Percentiles rank a stretch among this genome's conserved stretches.
Conservation (phyloP, 2,888 invertebrate genomes). For the Tethea ocularis region DNA sequence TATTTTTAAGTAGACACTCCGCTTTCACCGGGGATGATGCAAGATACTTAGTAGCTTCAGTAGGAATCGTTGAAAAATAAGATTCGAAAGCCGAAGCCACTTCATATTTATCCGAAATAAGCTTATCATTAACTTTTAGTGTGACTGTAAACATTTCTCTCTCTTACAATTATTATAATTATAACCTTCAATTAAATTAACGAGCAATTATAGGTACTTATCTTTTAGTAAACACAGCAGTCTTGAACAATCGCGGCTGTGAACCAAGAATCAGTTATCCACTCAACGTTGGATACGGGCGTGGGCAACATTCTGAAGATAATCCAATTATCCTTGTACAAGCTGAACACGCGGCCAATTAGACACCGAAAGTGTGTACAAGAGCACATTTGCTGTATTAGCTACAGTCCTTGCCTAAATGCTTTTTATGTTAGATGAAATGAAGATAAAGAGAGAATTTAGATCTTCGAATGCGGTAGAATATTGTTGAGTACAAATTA, state of each 20-base stretch:
- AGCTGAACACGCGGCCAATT: constrained; percentile 54
- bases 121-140: too few relatives aligned
- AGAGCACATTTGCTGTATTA: constrained; percentile 4
- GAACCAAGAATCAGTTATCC: constrained; percentile 45
- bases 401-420: not conserved
- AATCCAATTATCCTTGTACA: constrained; percentile 60
- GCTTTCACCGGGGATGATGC: too few relatives aligned
- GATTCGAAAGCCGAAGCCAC: too few relatives aligned
- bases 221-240: not conserved
- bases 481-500: not conserved
- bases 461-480: not conserved
- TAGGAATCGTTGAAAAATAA: too few relatives aligned
- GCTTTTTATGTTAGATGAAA: not conserved
- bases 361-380: constrained; percentile 41
- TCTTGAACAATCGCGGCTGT: constrained; percentile 13
- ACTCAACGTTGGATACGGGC: constrained; percentile 43
- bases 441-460: not conserved
- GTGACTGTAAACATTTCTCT: too few relatives aligned
- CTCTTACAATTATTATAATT: too few relatives aligned
- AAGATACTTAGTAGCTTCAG: too few relatives aligned
- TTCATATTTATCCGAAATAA: too few relatives aligned
- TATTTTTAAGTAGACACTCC: too few relatives aligned
- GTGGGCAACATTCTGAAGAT: constrained; percentile 48
- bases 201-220: too few relatives aligned
- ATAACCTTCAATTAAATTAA: too few relatives aligned